Base-by-base conservation (phyloP, 2,888 invertebrate species). In the Eupithecia insigniata region DNA sequence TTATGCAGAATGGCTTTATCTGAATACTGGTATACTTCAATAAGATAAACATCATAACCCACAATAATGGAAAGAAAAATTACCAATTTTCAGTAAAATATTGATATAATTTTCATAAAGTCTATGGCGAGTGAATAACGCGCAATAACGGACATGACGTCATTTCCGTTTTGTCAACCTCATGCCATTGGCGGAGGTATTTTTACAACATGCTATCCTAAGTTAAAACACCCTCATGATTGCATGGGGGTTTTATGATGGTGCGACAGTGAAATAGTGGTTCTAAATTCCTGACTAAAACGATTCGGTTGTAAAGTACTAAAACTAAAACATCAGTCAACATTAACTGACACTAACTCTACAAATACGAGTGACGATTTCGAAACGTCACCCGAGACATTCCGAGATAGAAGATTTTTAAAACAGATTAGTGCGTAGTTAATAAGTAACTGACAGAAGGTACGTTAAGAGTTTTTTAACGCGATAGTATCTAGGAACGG, bases 341-440 rank as follows among this genome's bases (percentile, higher is more conserved):
- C 87, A 89, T 90, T 92, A 91, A 89, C 89, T 84, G 87, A 85
- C 89, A 89, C 91, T 92, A 90, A 90, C 89, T 89, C 88, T 86
- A 86, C 36, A 34, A 64, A 36, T 39, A 64, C 82, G 84, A 83
- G 86, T 87, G 89, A 89, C 87, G 87, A 90, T 92, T 92, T 87
- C 90, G 87, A 88, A 92, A 93, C 87, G 81, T 89, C 87, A 86
- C 71, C 82, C 79, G 81, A 80, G 87, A 81, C 89, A 89, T 90
- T 91, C 85, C 84, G 75, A 89, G 91, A 91, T 92, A 88, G 80
- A 72, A 91, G 90, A 91, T 92, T 89, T 89, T 84, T 86, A 71
- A 81, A 83, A 73, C 58, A 73, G 70, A 70, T 68, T 67, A 58
- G 30, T 66, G 28, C n/a, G 55, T 58, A 67, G 74, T 70, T 34